phyloP scores from a whole-genome alignment of 2,113 vertebrate species.

The Brachyhypopomus gauderio region DNA sequence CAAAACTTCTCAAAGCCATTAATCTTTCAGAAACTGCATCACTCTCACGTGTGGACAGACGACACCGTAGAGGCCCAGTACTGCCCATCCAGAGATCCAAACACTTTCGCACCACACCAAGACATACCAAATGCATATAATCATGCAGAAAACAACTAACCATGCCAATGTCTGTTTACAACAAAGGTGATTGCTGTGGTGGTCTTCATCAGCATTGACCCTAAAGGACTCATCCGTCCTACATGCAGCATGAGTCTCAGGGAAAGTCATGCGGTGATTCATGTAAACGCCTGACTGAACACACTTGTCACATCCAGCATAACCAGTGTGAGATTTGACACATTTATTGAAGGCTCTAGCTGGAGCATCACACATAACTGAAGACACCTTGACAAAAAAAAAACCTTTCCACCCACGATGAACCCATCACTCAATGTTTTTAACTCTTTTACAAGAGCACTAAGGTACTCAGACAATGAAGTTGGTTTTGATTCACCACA shows the following conservation, averaged over 20 bases:
- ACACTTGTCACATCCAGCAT: conserved; percentile 25
- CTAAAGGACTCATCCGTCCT: background rate
- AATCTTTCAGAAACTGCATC: background rate
- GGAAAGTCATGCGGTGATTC: conserved; percentile 6
- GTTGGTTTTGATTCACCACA: conserved; percentile 19
- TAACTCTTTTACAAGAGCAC: background rate
- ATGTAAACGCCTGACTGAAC: conserved; percentile 9
- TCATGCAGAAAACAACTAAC: background rate
- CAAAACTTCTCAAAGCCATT: conserved; percentile 7
- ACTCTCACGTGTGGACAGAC: conserved; percentile 1
- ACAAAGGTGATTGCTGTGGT: conserved; percentile 1
- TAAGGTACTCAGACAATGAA: background rate
- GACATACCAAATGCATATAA: conserved; percentile 25
- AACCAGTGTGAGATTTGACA: conserved; percentile 7
- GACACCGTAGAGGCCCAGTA: conserved; percentile 24
- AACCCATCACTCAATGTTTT: background rate
- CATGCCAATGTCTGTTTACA: conserved; percentile 2
- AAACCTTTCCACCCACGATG: background rate
- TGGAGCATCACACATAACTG: conserved; percentile 24
- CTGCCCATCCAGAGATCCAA: conserved; percentile 25
- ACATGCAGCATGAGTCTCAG: conserved; percentile 5
- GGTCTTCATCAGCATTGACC: background rate
- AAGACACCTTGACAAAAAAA: conserved; percentile 8
- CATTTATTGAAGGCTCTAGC: conserved; percentile 3
- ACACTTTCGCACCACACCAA: background rate